Evolutionary conservation across 2,113 vertebrate species (phyloP), one percentile per base, ranked within the genome.

Genomic region (Corythornis vintsioides): DNA sequence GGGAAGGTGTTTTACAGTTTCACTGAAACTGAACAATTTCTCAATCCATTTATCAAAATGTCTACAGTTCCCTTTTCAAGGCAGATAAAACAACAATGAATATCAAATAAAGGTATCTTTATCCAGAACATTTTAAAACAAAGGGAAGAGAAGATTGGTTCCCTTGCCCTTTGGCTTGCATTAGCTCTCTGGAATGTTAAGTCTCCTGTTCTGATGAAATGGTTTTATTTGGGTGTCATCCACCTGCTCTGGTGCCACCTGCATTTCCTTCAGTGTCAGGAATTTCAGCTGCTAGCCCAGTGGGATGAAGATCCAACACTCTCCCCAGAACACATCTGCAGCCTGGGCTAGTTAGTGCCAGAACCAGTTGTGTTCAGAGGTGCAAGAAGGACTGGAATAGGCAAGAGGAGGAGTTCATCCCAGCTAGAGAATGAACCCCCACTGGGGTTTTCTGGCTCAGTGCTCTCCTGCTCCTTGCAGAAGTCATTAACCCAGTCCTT

Each of bases 31-130:
- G 80, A 92, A 57, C 47, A 81, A 24, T 78, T 81, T 85, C 92
- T 96, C 90, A 57, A 24, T 50, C 76, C 90, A 93, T 95, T 94
- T 42, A 84, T 95, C 93, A 92, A 78, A 84, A 52, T 7, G 80
- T 78, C 92, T 42, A 66, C 33, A 14, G 43, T 29, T 57, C 53
- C 86, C n/a, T 1, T 90, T 93, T 40, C 83, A 43, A 78, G 88
- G 60, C 83, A 69, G 93, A 86, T 90, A 57, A 92, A 95, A 21
- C 88, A 81, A 53, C 65, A 25, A 53, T 16, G 75, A 78, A 50
- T 78, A 89, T 80, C 90, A 72, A 91, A 78, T 84, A 61, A 88
- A 94, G 83, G 74, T 69, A 65, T 86, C 93, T 94, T 35, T 84
- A 90, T 88, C 79, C 66, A 45, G 69, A 78, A 10, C 24, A 2